Evolutionary conservation across 2,888 invertebrate species (phyloP), one percentile per base, ranked within the genome.

Genomic region (Autographa gamma): DNA sequence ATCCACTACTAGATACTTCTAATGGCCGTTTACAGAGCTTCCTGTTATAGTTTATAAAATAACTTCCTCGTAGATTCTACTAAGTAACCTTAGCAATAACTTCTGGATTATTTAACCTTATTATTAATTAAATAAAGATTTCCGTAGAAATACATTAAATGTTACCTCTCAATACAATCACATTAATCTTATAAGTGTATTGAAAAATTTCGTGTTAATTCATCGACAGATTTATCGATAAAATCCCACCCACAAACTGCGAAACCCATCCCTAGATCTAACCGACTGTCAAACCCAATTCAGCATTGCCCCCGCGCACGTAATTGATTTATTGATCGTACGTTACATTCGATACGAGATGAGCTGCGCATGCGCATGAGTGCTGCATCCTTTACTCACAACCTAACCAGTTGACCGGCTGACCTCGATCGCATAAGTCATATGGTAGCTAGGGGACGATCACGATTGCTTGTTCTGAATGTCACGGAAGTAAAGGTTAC

Each of bases 301-400:
- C 94, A 93, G 88, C 92, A 90, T 90, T 92, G 94, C 94, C 93
- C 94, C 93, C 92, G 94, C 93, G 90, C 91, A 91, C 89, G 92
- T 95, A 95, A 95, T 95, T 95, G 95, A 95, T 95, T 95, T 95
- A 95, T 95, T 95, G 95, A 95, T 95, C 94, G 92, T 95, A 93
- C 91, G 93, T 95, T 93, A 95, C 91, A 93, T 95, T 95, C 95
- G 95, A 95, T 95, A 93, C 90, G 92, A 90, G 89, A 91, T 91
- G 90, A 89, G 86, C 86, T 86, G 90, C 89, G 88, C 85, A 82
- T 88, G 25, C 25, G 25, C 25, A 25, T 25, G 25, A 25, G 25
- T 25, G 87, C 89, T 86, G 93, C 93, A 93, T 93, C 93, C 93
- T 92, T 89, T 78, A 80, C 84, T 83, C 71, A 82, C 79, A 85